Base-by-base conservation (phyloP, 2,797 vertebrate genomes). In the Squalus acanthias region DNA sequence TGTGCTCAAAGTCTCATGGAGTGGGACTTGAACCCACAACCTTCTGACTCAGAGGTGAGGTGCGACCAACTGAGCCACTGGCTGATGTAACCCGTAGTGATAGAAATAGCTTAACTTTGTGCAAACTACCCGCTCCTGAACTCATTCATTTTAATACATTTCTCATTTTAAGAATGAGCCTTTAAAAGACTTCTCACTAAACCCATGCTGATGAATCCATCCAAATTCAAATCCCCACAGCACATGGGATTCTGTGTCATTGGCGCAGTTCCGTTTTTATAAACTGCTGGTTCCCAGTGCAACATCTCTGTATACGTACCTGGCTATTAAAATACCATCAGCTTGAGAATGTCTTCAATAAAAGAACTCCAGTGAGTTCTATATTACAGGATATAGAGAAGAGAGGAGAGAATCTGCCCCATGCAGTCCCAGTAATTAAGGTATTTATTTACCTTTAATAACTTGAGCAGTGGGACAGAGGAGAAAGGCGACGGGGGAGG, bases 391-490 rank as follows among this genome's bases (percentile, higher is more conserved):
- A 50, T 46, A 46, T 60, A 24, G 39, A 39, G 7, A 69, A 46
- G 33, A 46, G 92, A 65, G 60, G 63, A 94, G 17, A 46, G 39
- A 69, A 67, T 65, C 89, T 92, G 60, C 57, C 65, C 20, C 92
- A 94, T 69, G 65, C 65, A 39, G 63, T 94, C 65, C 9, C n/a
- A 46, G 65, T 94, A 69, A 94, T 94, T 67, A 70, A 94, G 91
- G 92, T 69, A 94, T 69, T 94, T 26, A 69, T 70, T 94, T 94
- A 94, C 33, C 39, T 94, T 94, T 69, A 94, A 94, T 69, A 94
- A 69, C n/a, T 69, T 94, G 92, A 94, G 39, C 92, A 94, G 65
- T 94, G 65, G n/a, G 39, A 5, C 29, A 69, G 92, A 69, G 9
- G n/a, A 94, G 65, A 33, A 69, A 26, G 46, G n/a, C 17, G 22